A percentile compares a stretch with the other conserved stretches of the same genome.
phyloP scores from a whole-genome alignment of 2,797 vertebrate genomes.

The Enteromius argenteus region DNA sequence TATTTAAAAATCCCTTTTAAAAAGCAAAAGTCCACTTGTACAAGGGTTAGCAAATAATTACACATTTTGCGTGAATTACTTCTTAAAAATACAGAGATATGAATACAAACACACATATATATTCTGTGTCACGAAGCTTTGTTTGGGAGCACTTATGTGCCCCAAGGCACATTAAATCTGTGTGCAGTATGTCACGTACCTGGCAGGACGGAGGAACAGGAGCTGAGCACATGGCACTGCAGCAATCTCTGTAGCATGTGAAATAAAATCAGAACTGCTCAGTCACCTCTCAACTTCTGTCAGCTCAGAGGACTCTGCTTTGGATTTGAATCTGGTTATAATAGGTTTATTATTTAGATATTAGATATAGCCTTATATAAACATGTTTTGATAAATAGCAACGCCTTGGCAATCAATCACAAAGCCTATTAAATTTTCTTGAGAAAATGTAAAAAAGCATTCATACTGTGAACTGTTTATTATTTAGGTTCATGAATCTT shows the following conservation, averaged over 20 bases:
- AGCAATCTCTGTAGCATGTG: slow-evolving; percentile 23
- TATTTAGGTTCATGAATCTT: too few species aligned
- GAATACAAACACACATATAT: too few species aligned
- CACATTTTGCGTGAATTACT: neutral
- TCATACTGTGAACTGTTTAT: neutral
- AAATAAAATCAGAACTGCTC: slow-evolving; percentile 24
- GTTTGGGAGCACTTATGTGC: neutral
- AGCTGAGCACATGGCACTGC: neutral
- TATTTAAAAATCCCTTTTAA: neutral
- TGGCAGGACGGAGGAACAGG: slow-evolving; percentile 18
- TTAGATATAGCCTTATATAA: neutral
- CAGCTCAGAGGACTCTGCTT: neutral
- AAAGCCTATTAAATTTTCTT: neutral
- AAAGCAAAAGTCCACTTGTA: neutral
- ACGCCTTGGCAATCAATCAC: neutral
- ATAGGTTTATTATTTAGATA: neutral
- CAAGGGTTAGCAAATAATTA: neutral
- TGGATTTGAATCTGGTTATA: neutral
- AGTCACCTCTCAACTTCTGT: neutral
- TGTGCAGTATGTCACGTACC: slow-evolving; percentile 11
- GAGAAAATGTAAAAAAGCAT: neutral
- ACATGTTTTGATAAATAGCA: neutral
- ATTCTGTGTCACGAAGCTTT: neutral
- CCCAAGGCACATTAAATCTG: neutral
- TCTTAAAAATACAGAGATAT: neutral